Percentiles rank a stretch among this genome's conserved stretches.
Conservation (phyloP, 2,888 invertebrate genomes). For the Nasonovia ribisnigri region DNA sequence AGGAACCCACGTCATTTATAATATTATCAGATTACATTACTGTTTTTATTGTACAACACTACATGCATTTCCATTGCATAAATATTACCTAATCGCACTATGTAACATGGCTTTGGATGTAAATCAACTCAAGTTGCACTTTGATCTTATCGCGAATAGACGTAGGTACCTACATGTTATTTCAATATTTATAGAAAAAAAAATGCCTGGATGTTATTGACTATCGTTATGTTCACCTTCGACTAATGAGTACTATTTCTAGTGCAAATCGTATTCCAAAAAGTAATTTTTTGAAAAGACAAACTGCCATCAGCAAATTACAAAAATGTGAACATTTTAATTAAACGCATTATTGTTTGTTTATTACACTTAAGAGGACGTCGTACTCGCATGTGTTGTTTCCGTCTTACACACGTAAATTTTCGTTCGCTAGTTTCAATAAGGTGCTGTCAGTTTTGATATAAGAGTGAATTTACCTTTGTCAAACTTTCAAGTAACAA, state of each 20-base stretch:
- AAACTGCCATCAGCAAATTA: neutral
- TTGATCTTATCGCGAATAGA: constrained; percentile 31
- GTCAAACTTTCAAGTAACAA: no score
- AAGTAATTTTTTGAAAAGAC: neutral
- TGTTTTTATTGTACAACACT: neutral
- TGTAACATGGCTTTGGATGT: constrained; percentile 28
- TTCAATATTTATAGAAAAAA: constrained; percentile 21
- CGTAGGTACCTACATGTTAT: neutral
- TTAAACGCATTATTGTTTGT: neutral
- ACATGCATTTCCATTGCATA: constrained; percentile 41
- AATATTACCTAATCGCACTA: constrained; percentile 42
- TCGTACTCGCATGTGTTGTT: no score
- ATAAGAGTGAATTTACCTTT: no score
- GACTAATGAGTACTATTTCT: neutral
- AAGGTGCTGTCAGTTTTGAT: no score
- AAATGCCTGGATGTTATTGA: neutral
- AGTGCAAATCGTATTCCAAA: neutral
- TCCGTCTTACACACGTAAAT: no score
- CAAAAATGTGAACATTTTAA: neutral
- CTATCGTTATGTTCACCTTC: neutral
- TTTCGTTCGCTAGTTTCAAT: no score
- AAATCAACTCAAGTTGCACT: constrained; percentile 32
- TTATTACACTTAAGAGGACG: neutral
- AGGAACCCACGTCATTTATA: constrained; percentile 20
- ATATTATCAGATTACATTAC: neutral